phyloP scores from a whole-genome alignment of 2,888 invertebrate genomes.

The Chrysina gloriosa region DNA sequence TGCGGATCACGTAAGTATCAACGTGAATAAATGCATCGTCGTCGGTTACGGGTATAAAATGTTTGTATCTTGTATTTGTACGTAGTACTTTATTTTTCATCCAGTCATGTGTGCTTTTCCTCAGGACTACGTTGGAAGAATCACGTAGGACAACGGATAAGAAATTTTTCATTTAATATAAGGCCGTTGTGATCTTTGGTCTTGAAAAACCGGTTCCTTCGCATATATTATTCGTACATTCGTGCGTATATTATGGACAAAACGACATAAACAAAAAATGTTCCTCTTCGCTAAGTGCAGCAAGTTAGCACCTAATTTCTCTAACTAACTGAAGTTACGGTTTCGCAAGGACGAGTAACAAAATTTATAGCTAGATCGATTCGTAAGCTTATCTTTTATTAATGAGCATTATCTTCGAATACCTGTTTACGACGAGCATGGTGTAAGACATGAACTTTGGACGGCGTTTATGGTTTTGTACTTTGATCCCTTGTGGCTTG shows the following conservation, averaged over 20 bases:
- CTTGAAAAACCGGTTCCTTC: conserved; percentile 20
- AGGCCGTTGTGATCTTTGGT: not conserved
- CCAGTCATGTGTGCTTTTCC: too few relatives aligned
- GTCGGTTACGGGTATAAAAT: not conserved
- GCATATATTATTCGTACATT: not conserved
- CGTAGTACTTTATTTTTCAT: too few relatives aligned
- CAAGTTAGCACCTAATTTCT: not conserved
- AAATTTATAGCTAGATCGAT: too few relatives aligned
- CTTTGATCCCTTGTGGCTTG: conserved; percentile 1
- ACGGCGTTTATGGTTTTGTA: not conserved
- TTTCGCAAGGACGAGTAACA: too few relatives aligned
- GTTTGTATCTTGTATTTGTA: not conserved
- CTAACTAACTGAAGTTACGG: too few relatives aligned
- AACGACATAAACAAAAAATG: not conserved
- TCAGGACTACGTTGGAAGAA: not conserved
- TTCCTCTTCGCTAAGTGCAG: not conserved
- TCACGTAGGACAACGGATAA: not conserved
- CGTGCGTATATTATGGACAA: not conserved
- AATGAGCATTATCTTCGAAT: not conserved
- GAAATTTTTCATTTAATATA: not conserved
- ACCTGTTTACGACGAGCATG: not conserved
- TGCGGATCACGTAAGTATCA: not conserved
- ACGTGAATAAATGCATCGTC: not conserved
- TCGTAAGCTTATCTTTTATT: not conserved
- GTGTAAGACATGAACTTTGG: not conserved